These are phyloP conservation scores for Sciurus carolinensis DNA, from an alignment of 2,797 vertebrate species.

Conservation along the genomic window DNA sequence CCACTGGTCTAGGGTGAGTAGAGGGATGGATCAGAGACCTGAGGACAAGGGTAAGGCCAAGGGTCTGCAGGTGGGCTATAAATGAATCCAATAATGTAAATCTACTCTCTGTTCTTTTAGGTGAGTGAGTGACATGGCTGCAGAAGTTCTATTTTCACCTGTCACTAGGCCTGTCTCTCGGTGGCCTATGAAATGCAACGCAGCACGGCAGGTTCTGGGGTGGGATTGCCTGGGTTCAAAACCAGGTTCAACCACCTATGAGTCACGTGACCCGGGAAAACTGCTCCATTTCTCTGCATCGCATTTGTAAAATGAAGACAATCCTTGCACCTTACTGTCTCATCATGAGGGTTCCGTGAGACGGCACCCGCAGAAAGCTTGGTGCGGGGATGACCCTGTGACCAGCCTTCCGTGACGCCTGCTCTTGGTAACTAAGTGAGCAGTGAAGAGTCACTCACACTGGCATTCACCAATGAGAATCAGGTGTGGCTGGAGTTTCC, in stretches of 20 bases:
- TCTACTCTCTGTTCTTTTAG: not conserved
- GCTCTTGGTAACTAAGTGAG: not conserved
- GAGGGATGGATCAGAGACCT: too few species aligned
- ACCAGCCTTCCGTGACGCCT: not conserved
- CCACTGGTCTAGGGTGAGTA: not conserved
- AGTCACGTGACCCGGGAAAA: not conserved
- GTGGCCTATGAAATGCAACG: not conserved
- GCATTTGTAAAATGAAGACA: not conserved
- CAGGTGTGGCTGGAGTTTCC: not conserved
- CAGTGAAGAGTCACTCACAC: not conserved
- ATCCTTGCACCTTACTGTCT: not conserved
- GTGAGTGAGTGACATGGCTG: not conserved
- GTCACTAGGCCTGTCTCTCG: not conserved
- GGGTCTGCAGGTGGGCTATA: not conserved
- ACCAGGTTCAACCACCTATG: not conserved
- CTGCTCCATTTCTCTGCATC: not conserved
- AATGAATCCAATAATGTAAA: not conserved
- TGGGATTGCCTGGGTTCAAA: not conserved
- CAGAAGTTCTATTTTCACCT: not conserved
- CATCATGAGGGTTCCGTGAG: not conserved
- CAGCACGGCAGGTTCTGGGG: not conserved
- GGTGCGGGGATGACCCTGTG: not conserved
- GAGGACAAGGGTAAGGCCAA: not conserved
- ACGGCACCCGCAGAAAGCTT: not conserved
- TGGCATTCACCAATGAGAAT: not conserved